Evolutionary conservation across 2,888 invertebrate species (phyloP).

Genomic region (Merodon equestris): DNA sequence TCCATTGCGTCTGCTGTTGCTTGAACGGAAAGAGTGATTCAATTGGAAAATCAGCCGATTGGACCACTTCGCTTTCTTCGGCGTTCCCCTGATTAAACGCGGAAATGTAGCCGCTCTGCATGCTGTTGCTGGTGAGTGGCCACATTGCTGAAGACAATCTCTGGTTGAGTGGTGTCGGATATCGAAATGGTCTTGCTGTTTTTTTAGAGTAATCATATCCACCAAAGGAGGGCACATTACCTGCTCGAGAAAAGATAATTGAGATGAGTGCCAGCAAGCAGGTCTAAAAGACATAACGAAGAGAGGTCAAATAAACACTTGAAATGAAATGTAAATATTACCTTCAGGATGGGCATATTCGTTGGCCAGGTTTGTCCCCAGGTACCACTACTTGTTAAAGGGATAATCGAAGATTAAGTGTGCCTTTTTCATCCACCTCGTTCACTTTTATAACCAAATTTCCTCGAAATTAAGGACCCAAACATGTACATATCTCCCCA

Average conservation of each 20-base stretch:
- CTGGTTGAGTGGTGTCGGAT: not conserved
- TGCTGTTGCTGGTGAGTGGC: too few relatives aligned
- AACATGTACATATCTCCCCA: not conserved
- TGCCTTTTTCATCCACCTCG: not conserved
- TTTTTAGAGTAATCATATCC: conserved; percentile 4
- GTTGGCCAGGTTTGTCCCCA: not conserved
- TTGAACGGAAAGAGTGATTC: too few relatives aligned
- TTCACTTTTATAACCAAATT: conserved; percentile 6
- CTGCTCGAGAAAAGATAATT: not conserved
- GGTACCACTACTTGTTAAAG: too few relatives aligned
- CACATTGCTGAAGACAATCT: not conserved
- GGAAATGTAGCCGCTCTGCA: not conserved
- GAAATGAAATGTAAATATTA: not conserved
- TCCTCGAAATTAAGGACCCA: conserved; percentile 4
- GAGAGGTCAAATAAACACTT: not conserved
- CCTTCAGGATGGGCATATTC: not conserved
- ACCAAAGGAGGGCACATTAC: not conserved
- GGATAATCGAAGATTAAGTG: conserved; percentile 5
- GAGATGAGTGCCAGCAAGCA: not conserved
- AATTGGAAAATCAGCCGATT: not conserved
- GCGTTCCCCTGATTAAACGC: conserved; percentile 1
- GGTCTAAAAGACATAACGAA: not conserved
- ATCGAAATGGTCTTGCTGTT: not conserved
- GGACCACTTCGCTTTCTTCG: conserved; percentile 9
- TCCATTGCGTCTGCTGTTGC: not conserved